These are phyloP conservation scores for Dorcus parallelipipedus DNA, from an alignment of 2,888 invertebrate genomes.

Conservation along the genomic window DNA sequence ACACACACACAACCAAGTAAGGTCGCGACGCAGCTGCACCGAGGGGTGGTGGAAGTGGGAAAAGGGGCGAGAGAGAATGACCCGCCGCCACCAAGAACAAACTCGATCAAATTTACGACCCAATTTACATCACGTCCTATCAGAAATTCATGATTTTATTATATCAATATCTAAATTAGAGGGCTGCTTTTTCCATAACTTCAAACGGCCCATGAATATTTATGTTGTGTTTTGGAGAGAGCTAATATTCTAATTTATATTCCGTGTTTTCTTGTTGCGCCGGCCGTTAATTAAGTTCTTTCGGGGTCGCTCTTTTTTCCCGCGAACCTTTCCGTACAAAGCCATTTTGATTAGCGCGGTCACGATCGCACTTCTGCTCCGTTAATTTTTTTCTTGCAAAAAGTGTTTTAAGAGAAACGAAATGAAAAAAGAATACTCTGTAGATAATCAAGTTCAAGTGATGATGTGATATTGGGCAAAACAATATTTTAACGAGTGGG, in stretches of 20 bases:
- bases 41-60: not conserved
- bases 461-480: no score
- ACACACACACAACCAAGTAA: not conserved
- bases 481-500: no score
- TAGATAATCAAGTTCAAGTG: no score
- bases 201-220: slow-evolving; percentile 16
- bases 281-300: slow-evolving; percentile 1
- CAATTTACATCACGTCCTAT: slow-evolving; percentile 9
- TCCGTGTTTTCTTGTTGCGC: slow-evolving; percentile 12
- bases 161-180: slow-evolving; percentile 10
- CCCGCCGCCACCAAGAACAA: not conserved
- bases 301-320: not conserved
- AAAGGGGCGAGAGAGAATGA: not conserved
- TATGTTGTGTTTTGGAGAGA: slow-evolving; percentile 8
- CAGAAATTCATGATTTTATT: slow-evolving; percentile 11
- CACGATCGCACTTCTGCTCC: no score
- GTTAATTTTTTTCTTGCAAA: no score
- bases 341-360: no score
- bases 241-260: slow-evolving; percentile 22
- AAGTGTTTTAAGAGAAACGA: no score
- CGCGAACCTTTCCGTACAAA: not conserved
- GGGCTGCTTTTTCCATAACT: slow-evolving; percentile 13
- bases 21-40: not conserved
- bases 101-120: not conserved
- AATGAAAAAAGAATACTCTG: no score